Conservation (phyloP, 2,113 vertebrate genomes). For the Nyctereutes procyonoides region DNA sequence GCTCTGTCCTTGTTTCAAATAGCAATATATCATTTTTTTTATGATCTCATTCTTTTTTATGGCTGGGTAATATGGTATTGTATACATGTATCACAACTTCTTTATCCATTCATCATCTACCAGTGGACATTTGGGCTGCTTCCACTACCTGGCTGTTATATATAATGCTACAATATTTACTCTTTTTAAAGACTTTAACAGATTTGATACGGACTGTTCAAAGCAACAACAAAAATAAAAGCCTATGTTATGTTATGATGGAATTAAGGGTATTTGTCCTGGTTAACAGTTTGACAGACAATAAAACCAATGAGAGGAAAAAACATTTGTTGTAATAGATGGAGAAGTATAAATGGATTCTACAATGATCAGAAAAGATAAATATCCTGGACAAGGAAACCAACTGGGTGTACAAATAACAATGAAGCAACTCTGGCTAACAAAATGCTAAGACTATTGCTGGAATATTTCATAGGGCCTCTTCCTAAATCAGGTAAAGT, state of each 20-base stretch:
- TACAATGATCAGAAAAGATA: neutral
- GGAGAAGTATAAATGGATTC: neutral
- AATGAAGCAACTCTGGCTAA: neutral
- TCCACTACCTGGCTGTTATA: neutral
- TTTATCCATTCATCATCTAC: neutral
- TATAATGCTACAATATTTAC: neutral
- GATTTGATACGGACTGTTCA: neutral
- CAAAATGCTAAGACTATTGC: neutral
- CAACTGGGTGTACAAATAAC: neutral
- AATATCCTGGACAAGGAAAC: neutral
- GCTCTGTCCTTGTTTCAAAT: neutral
- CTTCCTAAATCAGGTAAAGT: neutral
- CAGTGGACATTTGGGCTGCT: neutral
- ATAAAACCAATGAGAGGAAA: neutral
- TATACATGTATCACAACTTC: neutral
- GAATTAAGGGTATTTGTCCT: neutral
- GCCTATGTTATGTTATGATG: neutral
- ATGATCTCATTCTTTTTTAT: neutral
- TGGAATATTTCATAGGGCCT: neutral
- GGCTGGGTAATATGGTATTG: neutral
- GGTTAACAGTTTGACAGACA: neutral
- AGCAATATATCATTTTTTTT: neutral
- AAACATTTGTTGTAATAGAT: conserved; percentile 3
- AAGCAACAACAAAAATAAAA: conserved; percentile 23
- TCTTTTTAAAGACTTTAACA: neutral